Percentiles rank a stretch among this genome's conserved stretches.
Evolutionary conservation across 1,140 invertebrate species (phyloP).

Genomic region (Hetaerina americana): DNA sequence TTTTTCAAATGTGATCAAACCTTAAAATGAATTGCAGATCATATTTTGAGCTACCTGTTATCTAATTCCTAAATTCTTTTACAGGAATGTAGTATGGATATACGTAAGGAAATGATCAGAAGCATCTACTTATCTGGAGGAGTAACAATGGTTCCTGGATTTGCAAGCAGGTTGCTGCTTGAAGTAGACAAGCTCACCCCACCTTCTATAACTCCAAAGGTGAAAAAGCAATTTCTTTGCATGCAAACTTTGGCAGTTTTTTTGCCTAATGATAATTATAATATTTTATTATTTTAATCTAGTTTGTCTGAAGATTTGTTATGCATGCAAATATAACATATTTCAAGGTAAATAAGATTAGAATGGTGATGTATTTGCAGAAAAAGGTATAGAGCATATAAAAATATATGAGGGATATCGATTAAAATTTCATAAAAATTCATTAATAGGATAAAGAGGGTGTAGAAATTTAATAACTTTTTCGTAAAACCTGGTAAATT

Average conservation of each 20-base stretch:
- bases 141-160: conserved; percentile 42
- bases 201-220: conserved; percentile 42
- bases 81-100: conserved; percentile 39
- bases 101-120: conserved; percentile 35
- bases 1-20: conserved; percentile 14
- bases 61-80: too few relatives aligned
- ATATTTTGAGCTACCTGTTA: too few relatives aligned
- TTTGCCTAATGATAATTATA: neutral
- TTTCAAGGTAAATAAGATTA: neutral
- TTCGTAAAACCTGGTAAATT: too few relatives aligned
- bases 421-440: too few relatives aligned
- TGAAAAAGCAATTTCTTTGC: conserved; percentile 18
- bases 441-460: too few relatives aligned
- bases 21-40: too few relatives aligned
- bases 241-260: neutral
- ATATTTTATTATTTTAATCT: neutral
- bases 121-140: conserved; percentile 39
- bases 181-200: conserved; percentile 44
- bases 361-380: too few relatives aligned
- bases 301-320: conserved; percentile 1
- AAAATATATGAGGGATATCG: too few relatives aligned
- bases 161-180: conserved; percentile 40
- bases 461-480: too few relatives aligned
- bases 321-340: too few relatives aligned
- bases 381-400: too few relatives aligned